These are phyloP conservation scores for Archegozetes longisetosus DNA, from an alignment of 1,140 invertebrate species.

Conservation along the genomic window DNA sequence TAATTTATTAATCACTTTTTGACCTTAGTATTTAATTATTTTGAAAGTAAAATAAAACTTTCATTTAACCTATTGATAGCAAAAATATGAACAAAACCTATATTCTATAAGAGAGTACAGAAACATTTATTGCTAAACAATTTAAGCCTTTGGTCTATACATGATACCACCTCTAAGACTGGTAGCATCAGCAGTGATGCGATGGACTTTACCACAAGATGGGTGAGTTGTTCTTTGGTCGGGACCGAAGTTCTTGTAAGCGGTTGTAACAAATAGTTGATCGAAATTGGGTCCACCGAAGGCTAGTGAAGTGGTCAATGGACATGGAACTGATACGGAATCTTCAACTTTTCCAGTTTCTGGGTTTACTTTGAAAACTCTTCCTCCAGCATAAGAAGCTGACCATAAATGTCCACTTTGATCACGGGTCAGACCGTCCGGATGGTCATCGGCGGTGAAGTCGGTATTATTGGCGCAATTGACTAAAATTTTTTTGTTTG, in stretches of 20 bases:
- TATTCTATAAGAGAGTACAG: no score
- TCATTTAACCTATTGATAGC: no score
- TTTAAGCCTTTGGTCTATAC: no score
- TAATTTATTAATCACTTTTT: no score
- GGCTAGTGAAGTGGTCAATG: conserved; percentile 48
- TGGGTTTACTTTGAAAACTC: conserved; percentile 28
- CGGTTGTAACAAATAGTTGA: conserved; percentile 55
- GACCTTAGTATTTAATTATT: no score
- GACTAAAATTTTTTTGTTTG: conserved; percentile 30
- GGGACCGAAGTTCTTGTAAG: conserved; percentile 30
- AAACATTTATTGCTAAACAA: no score
- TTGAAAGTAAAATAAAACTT: no score
- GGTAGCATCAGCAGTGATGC: no score
- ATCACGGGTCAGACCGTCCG: conserved; percentile 59
- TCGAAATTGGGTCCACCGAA: conserved; percentile 60
- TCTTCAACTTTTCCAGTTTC: conserved; percentile 19
- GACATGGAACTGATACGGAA: neutral
- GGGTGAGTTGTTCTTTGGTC: conserved; percentile 39
- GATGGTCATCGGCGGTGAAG: conserved; percentile 28
- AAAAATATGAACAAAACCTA: no score
- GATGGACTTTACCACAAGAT: conserved; percentile 37
- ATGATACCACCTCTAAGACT: no score
- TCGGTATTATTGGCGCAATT: conserved; percentile 24
- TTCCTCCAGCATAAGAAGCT: conserved; percentile 41
- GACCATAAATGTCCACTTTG: conserved; percentile 51